Conservation (phyloP, 2,888 invertebrate species). For the Caenorhabditis parvicauda region DNA sequence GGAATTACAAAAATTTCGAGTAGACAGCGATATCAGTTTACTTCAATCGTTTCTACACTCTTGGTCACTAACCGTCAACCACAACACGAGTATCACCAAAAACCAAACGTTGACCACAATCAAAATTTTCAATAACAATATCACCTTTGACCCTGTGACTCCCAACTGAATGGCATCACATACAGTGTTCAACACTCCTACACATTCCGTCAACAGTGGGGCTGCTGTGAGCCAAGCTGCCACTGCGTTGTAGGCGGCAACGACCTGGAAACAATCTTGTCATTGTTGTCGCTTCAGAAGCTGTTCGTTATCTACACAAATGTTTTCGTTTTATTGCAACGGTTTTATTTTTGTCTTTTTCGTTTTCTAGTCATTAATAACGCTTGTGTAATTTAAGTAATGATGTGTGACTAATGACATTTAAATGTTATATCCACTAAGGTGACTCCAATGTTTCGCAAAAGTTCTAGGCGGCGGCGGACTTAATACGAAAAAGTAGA, state of each 20-base stretch:
- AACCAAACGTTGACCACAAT: background rate
- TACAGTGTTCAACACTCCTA: conserved; percentile 86
- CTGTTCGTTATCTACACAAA: no score
- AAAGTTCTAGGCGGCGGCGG: no score
- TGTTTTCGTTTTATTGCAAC: background rate
- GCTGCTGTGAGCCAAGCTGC: conserved; percentile 85
- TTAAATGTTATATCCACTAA: no score
- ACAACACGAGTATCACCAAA: no score
- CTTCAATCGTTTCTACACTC: no score
- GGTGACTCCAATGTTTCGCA: no score
- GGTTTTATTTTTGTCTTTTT: background rate
- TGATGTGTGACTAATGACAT: no score
- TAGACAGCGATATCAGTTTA: no score
- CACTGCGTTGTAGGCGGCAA: conserved; percentile 70
- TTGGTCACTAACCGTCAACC: no score
- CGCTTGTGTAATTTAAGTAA: no score
- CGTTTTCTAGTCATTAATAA: background rate
- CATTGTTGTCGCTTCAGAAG: no score
- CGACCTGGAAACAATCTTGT: conserved; percentile 68
- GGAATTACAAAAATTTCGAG: background rate
- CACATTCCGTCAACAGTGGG: conserved; percentile 83
- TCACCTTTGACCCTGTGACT: conserved; percentile 86
- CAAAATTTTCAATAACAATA: conserved; percentile 65
- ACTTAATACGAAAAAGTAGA: no score
- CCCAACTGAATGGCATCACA: conserved; percentile 95